phyloP scores from a whole-genome alignment of 2,888 invertebrate species.

The Drosophila mayaguana region DNA sequence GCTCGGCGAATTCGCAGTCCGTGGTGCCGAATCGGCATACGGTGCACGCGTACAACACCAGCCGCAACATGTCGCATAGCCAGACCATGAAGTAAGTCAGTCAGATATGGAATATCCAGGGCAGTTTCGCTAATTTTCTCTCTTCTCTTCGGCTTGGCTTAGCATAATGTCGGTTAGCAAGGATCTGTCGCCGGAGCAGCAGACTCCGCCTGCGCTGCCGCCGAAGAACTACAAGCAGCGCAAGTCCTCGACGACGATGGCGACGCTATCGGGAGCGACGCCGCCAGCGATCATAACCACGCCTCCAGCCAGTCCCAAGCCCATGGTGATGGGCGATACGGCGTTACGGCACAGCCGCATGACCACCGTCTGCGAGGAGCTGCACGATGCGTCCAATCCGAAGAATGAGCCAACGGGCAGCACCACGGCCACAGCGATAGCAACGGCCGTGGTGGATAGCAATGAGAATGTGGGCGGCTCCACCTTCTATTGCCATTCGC shows the following conservation, averaged over 20 bases:
- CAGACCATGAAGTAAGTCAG: conserved; percentile 85
- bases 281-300: conserved; percentile 76
- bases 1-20: conserved; percentile 90
- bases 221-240: conserved; percentile 86
- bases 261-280: conserved; percentile 69
- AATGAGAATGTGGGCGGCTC: conserved; percentile 53
- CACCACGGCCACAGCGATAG: neutral
- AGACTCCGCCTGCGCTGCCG: conserved; percentile 88
- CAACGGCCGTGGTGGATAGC: conserved; percentile 29
- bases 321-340: conserved; percentile 59
- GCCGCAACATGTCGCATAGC: conserved; percentile 84
- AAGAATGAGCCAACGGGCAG: conserved; percentile 8
- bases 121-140: neutral
- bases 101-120: neutral
- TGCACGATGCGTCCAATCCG: conserved; percentile 55
- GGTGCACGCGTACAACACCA: conserved; percentile 90
- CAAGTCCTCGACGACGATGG: conserved; percentile 53
- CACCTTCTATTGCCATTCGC: conserved; percentile 71
- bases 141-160: neutral
- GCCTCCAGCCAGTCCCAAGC: conserved; percentile 85
- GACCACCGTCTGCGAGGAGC: conserved; percentile 85
- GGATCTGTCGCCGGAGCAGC: conserved; percentile 73
- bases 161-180: conserved; percentile 80
- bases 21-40: conserved; percentile 94
- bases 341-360: conserved; percentile 82